A percentile compares a stretch with the other conserved stretches of the same genome.
Evolutionary conservation across 2,113 vertebrate species (phyloP).

Genomic region (Scartelaos histophorus): DNA sequence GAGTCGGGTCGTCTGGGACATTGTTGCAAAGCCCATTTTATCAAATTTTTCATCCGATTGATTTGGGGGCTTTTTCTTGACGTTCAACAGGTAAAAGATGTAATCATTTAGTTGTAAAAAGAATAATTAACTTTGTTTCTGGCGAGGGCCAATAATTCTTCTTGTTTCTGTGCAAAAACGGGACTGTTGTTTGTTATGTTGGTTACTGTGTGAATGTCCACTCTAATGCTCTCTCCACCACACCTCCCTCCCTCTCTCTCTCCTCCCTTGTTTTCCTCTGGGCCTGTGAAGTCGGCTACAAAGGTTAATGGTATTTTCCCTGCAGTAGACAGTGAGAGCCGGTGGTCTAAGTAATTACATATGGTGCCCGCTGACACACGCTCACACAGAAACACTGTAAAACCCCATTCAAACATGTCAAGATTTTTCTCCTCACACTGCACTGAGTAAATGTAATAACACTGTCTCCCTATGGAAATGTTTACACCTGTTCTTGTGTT

Average conservation of each 20-base stretch:
- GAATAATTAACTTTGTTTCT: too few relatives aligned
- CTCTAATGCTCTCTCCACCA: too few relatives aligned
- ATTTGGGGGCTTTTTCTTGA: too few relatives aligned
- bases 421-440: neutral
- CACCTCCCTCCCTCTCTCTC: neutral
- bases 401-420: conserved; percentile 5
- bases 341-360: conserved; percentile 55
- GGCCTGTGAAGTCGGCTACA: conserved; percentile 38
- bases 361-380: conserved; percentile 21
- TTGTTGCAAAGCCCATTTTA: too few relatives aligned
- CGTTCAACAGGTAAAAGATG: too few relatives aligned
- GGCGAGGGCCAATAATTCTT: too few relatives aligned
- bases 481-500: neutral
- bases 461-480: neutral
- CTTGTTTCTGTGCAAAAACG: too few relatives aligned
- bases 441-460: neutral
- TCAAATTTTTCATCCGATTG: too few relatives aligned
- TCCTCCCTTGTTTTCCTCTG: neutral
- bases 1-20: too few relatives aligned
- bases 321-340: conserved; percentile 42
- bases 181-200: too few relatives aligned
- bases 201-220: too few relatives aligned
- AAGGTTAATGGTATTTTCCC: conserved; percentile 65
- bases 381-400: conserved; percentile 6
- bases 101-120: too few relatives aligned